A percentile compares a stretch with the other conserved stretches of the same genome.
Conservation (phyloP, 2,113 vertebrate species). For the Sitta europaea region DNA sequence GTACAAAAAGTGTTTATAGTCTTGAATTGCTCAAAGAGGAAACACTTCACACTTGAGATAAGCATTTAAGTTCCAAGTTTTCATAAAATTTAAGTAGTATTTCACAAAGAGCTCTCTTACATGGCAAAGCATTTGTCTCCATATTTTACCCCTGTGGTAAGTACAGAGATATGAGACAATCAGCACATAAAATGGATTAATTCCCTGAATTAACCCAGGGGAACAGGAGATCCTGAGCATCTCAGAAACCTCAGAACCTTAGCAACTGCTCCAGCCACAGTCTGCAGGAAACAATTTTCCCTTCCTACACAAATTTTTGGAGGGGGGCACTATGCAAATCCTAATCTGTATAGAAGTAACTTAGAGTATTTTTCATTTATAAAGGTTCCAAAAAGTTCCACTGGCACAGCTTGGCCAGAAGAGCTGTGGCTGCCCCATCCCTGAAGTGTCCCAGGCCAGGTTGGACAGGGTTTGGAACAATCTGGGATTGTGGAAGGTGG, state of each 20-base stretch:
- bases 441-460: neutral
- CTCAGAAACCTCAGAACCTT: neutral
- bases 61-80: neutral
- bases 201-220: neutral
- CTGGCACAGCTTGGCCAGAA: neutral
- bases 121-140: neutral
- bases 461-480: neutral
- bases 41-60: neutral
- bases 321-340: neutral
- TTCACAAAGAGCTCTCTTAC: neutral
- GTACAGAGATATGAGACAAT: neutral
- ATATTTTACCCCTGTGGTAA: accelerated
- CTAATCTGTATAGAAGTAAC: neutral
- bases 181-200: neutral
- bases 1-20: neutral
- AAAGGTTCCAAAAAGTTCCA: neutral
- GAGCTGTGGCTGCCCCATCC: neutral
- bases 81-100: neutral
- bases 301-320: neutral
- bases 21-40: neutral
- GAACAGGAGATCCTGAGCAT: neutral
- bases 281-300: neutral
- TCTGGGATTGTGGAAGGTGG: neutral
- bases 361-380: neutral
- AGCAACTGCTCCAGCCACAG: neutral